These are phyloP conservation scores for Temnothorax nylanderi DNA, from an alignment of 1,140 invertebrate species.

Conservation along the genomic window DNA sequence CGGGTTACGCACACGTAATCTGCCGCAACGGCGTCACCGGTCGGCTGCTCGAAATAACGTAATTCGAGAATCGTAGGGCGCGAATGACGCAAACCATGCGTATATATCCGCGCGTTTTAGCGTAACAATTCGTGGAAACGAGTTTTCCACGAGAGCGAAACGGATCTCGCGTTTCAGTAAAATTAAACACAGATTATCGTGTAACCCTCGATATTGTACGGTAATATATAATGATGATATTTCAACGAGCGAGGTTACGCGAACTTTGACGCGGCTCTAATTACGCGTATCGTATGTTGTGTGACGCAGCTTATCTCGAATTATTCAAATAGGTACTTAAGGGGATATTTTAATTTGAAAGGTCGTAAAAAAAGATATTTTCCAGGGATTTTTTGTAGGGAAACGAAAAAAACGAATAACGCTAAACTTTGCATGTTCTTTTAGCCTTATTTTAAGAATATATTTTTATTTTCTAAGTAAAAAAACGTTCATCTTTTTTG, in stretches of 20 bases:
- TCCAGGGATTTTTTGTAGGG: too few relatives aligned
- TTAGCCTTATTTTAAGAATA: too few relatives aligned
- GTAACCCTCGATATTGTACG: background rate
- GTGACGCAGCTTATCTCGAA: background rate
- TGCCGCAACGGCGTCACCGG: slow-evolving; percentile 64
- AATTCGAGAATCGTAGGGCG: slow-evolving; percentile 19
- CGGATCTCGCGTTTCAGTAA: background rate
- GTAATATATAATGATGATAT: slow-evolving; percentile 14
- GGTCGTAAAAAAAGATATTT: too few relatives aligned
- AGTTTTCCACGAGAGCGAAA: background rate
- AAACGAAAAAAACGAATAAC: too few relatives aligned
- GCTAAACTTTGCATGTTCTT: too few relatives aligned
- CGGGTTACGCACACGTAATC: slow-evolving; percentile 64
- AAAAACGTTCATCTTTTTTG: too few relatives aligned
- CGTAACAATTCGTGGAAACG: background rate
- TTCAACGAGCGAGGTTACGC: background rate
- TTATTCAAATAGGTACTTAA: background rate
- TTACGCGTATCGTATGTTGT: too few relatives aligned
- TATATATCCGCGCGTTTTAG: background rate
- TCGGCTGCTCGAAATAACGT: slow-evolving; percentile 35
- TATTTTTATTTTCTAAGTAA: too few relatives aligned
- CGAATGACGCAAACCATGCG: background rate
- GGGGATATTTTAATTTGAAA: too few relatives aligned
- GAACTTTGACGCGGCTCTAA: background rate
- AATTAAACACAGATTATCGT: slow-evolving; percentile 16